phyloP scores from a whole-genome alignment of 2,888 invertebrate genomes.

The Drosophila meridiana region DNA sequence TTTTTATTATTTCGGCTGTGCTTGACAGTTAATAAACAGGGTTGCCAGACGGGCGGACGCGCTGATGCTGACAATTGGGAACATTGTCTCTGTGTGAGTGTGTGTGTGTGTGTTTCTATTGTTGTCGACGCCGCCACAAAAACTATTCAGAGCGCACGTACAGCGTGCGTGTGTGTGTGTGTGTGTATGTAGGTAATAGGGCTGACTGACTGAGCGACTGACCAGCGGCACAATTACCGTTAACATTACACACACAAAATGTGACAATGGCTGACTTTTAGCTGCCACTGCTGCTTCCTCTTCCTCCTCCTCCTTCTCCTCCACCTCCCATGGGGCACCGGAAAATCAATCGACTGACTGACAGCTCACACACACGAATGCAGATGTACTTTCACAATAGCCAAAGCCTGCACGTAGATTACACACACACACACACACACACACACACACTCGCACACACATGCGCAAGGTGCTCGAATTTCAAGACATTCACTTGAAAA shows the following conservation, averaged over 20 bases:
- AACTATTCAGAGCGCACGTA: conserved; percentile 59
- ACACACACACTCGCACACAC: conserved; percentile 7
- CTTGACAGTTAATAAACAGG: conserved; percentile 68
- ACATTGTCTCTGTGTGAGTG: conserved; percentile 15
- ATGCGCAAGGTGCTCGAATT: conserved; percentile 51
- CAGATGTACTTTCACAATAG: conserved; percentile 32
- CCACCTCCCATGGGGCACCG: conserved; percentile 60
- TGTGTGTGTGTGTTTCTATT: conserved; percentile 42
- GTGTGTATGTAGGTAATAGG: conserved; percentile 71
- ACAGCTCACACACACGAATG: conserved; percentile 51
- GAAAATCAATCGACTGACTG: conserved; percentile 73
- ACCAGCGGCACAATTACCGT: conserved; percentile 75
- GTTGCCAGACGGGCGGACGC: conserved; percentile 53
- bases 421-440: conserved; percentile 5
- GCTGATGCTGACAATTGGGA: conserved; percentile 61
- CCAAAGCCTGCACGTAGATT: conserved; percentile 6
- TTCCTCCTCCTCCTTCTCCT: conserved; percentile 23
- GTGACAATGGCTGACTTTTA: conserved; percentile 57
- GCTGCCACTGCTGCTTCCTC: conserved; percentile 23
- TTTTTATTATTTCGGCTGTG: conserved; percentile 15
- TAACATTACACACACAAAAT: conserved; percentile 55
- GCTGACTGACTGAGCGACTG: conserved; percentile 49
- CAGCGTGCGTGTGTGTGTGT: conserved; percentile 48
- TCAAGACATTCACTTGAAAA: conserved; percentile 65
- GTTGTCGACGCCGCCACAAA: conserved; percentile 56